Evolutionary conservation across 2,888 invertebrate species (phyloP), one percentile per base, ranked within the genome.

Genomic region (Caenorhabditis sp.): DNA sequence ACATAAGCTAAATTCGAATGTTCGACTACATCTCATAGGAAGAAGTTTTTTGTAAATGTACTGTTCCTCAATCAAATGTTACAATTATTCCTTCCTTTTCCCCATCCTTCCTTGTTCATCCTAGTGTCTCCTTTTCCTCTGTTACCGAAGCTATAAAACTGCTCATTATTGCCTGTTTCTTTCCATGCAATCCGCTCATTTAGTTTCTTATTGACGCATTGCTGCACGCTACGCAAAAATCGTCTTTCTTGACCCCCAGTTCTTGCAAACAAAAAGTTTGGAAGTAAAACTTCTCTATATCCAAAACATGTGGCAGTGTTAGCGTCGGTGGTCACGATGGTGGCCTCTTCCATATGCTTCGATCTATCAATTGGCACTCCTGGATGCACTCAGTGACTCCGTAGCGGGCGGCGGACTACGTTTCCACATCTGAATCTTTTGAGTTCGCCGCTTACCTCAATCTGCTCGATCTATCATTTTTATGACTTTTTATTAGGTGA

Each of bases 221-320:
- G 35, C 37, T 58, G 58, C 11, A 5, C 22, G 58, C 35, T 22
- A 37, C 35, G 37, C 26, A 20, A n/a, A n/a, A 26, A 4, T 32
- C 55, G n/a, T 55, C 22, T 20, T 6, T 18, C 26, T 55, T 18
- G 26, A 32, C n/a, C 47, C 47, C 9, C 18, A 9, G 5, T 47
- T 20, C 47, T 47, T 4, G 47, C 47, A 47, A 47, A 47, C 47
- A 2, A 47, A 47, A 47, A 47, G 20, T 47, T 47, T 47, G 15
- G 55, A 53, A n/a, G n/a, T 6, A 32, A 56, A 28, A 56, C 24
- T 51, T 26, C 13, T 32, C 55, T 28, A 58, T 32, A 69, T 69
- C 51, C 35, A 40, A 70, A 70, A 70, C 70, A 70, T 70, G 51
- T 70, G 70, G 70, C 35, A 28, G 37, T 51, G 18, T n/a, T 62